Percentiles rank a stretch among this genome's conserved stretches.
Conservation (phyloP, 2,797 vertebrate genomes). For the Trachops cirrhosus region DNA sequence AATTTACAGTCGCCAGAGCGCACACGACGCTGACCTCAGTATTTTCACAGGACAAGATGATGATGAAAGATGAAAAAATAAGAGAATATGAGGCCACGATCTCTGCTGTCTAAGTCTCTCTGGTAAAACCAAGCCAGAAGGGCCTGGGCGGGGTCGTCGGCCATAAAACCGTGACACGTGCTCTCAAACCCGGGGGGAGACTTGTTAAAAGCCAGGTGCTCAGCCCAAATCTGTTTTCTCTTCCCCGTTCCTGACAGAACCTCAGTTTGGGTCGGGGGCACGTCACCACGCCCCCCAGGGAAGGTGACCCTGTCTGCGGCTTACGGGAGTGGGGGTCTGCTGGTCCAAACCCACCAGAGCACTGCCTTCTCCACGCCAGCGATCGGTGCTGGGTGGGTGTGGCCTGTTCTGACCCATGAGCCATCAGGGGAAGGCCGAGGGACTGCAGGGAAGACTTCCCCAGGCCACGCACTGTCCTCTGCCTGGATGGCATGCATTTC, state of each 20-base stretch:
- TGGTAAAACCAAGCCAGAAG: neutral
- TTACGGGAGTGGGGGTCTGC: neutral
- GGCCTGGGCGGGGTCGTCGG: neutral
- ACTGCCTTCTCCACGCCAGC: too few relatives aligned
- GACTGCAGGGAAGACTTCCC: neutral
- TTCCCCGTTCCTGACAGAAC: neutral
- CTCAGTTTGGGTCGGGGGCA: neutral
- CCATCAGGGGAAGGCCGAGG: neutral
- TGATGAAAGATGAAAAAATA: neutral
- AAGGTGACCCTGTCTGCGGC: neutral
- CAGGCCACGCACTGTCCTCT: neutral
- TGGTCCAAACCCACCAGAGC: neutral
- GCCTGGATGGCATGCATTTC: neutral
- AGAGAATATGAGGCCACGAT: neutral
- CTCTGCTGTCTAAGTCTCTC: neutral
- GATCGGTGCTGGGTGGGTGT: too few relatives aligned
- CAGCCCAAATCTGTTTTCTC: neutral
- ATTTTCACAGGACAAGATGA: neutral
- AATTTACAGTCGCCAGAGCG: neutral
- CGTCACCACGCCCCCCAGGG: neutral
- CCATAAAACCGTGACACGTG: neutral
- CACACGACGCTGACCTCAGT: fast-evolving
- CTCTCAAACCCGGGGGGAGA: neutral
- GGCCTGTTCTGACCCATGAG: neutral
- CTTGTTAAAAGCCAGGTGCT: neutral